Evolutionary conservation across 1,140 invertebrate genomes (phyloP).

Genomic region (Drosophila pectinifera): DNA sequence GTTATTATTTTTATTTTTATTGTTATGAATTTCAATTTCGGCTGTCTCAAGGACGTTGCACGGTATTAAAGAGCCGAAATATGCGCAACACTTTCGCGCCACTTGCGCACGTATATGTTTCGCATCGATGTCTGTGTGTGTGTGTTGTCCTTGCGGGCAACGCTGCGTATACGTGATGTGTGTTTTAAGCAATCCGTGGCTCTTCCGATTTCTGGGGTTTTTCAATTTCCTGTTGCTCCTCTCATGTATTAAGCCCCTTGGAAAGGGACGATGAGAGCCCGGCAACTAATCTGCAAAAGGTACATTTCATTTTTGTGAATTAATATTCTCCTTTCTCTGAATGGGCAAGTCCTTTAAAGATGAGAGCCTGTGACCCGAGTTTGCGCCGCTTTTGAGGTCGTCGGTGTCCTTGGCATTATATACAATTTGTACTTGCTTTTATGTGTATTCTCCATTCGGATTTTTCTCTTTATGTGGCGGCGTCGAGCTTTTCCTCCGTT

Average conservation of each 20-base stretch:
- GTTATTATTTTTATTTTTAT: conserved; percentile 64
- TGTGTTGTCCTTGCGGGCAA: conserved; percentile 21
- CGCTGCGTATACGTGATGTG: conserved; percentile 76
- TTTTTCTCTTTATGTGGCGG: conserved; percentile 18
- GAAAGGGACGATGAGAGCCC: conserved; percentile 51
- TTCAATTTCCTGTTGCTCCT: conserved; percentile 75
- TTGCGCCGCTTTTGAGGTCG: conserved; percentile 21
- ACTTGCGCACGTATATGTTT: conserved; percentile 32
- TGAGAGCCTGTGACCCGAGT: conserved; percentile 1
- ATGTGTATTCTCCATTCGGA: conserved; percentile 24
- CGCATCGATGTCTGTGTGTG: conserved; percentile 15
- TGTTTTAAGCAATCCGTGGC: conserved; percentile 58
- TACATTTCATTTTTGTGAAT: conserved; percentile 46
- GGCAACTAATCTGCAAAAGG: conserved; percentile 49
- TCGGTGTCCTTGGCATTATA: conserved; percentile 50
- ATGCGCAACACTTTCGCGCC: conserved; percentile 71
- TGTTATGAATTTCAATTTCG: conserved; percentile 76
- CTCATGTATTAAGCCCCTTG: conserved; percentile 40
- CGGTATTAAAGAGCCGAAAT: conserved; percentile 69
- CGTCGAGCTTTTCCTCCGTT: conserved; percentile 32
- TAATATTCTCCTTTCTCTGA: conserved; percentile 20
- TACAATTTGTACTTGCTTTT: conserved; percentile 46
- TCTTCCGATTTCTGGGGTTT: conserved; percentile 62
- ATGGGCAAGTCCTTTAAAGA: conserved; percentile 32
- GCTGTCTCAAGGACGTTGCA: conserved; percentile 69